Base-by-base conservation (phyloP, 1,140 invertebrate genomes). In the Anoplophora glabripennis region DNA sequence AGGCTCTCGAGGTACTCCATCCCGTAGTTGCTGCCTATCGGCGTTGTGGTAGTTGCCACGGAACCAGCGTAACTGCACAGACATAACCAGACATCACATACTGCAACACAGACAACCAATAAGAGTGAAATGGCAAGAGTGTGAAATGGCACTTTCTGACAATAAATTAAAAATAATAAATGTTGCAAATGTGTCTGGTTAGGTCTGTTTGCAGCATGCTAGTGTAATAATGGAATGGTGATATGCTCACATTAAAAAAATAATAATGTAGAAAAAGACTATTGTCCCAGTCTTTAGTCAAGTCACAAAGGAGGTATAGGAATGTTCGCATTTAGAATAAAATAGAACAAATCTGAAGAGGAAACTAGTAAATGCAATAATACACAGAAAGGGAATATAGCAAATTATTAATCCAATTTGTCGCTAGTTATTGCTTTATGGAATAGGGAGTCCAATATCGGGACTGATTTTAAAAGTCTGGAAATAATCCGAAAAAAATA, bases 1-100 rank as follows among this genome's bases (percentile, higher is more conserved):
- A 79, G 73, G 54, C 76, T 74, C 57, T 80, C 78, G 51, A 80
- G 75, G 38, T 79, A 71, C 4, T 81, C 79, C 66, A 76, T 80
- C 44, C 75, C 76, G 72, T 76, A 76, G 21, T 73, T 40, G 68
- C 75, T 53, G 53, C 69, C 35, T 36, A 36, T 57, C 45, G 33
- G 63, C 58, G 15, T 67, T 11, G 62, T 65, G 12, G 69, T 67
- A 10, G 72, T 71, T 14, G 67, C 66, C 51, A 71, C 65, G 11
- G 72, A 75, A 37, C 67, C 64, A 41, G 67, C 67, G 60, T 72
- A 74, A 69, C 74, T 75, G 76, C 55, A 78, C 77, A 45, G 76
- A 71, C 59, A 80, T 79, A 53, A 78, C 71, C 55, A 79, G 76
- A 69, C 77, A 78, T 76, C 75, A 77, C 76, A 78, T 70, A 58